phyloP scores from a whole-genome alignment of 1,140 invertebrate species.

The Chelonus insularis region DNA sequence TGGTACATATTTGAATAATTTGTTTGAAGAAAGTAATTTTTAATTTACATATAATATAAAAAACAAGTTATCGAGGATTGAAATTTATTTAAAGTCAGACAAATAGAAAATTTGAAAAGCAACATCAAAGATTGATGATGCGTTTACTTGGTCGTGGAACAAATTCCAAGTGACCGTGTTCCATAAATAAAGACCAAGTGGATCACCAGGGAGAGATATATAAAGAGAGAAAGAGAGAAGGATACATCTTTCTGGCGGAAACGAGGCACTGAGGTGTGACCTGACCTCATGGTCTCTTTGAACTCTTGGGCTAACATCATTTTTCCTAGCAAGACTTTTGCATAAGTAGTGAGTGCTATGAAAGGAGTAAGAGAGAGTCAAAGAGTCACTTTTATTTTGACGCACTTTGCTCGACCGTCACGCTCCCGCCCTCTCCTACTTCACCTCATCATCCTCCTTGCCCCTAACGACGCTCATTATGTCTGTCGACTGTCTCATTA shows the following conservation, averaged over 20 bases:
- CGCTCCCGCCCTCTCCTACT: conserved; percentile 1
- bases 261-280: conserved; percentile 19
- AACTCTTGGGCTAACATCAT: conserved; percentile 11
- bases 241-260: neutral
- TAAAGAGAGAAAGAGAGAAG: neutral
- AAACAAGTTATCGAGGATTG: neutral
- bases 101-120: conserved; percentile 2
- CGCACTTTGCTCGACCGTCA: conserved; percentile 13
- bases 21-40: no score
- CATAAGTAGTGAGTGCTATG: neutral
- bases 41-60: no score
- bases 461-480: conserved; percentile 14
- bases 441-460: neutral
- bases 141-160: neutral
- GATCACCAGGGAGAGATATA: conserved; percentile 8
- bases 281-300: conserved; percentile 16
- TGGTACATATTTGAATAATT: no score
- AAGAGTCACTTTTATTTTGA: conserved; percentile 4
- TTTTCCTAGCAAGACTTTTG: neutral
- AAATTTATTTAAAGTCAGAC: neutral
- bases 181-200: conserved; percentile 20
- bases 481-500: conserved; percentile 19
- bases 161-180: conserved; percentile 12
- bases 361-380: neutral
- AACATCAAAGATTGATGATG: conserved; percentile 5